Evolutionary conservation across 1,140 invertebrate genomes (phyloP), one percentile per base, ranked within the genome.

Genomic region (Parapsyche elsis): DNA sequence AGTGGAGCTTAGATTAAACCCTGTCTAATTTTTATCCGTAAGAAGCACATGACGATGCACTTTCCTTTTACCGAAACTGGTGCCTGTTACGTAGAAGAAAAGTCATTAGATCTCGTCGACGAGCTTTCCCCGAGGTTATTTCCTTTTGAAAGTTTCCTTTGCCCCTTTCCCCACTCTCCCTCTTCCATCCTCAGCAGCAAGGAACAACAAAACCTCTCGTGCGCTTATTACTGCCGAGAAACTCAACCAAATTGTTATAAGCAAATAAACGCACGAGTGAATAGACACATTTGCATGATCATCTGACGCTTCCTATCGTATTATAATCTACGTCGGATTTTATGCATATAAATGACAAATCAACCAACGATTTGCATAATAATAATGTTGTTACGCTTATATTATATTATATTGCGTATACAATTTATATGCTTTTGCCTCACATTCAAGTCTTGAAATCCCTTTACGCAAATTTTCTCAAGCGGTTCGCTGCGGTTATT

Each of bases 281-380:
- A 53, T 53, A 16, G 10, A 10, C 49, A 53, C 10, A 53, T 53
- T 53, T 53, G 16, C 49, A 14, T 53, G 16, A 53, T 53, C 16
- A 53, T 53, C 16, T 12, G 16, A 53, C 49, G 49, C 16, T 53
- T 14, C 1, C 10, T 16, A 14, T 16, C 12, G 49, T 53, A 53
- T 53, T 53, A 53, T 53, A 2, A 14, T 16, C 49, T 38, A 38
- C 49, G 16, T 14, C 26, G 70, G 30, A 71, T 38, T 71, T 71
- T 44, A 75, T 75, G 45, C 71, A 77, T 77, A 77, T 30, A 77
- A 46, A 77, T 59, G 59, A 19, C 26, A 24, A 64, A 67, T 77
- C 26, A 77, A 57, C 57, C 26, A 23, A 1, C 46, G 12, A 77
- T 77, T 77, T 64, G 59, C 59, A 67, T 64, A 10, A 30, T 53